phyloP scores from a whole-genome alignment of 2,113 vertebrate genomes.

The Grammomys surdaster region DNA sequence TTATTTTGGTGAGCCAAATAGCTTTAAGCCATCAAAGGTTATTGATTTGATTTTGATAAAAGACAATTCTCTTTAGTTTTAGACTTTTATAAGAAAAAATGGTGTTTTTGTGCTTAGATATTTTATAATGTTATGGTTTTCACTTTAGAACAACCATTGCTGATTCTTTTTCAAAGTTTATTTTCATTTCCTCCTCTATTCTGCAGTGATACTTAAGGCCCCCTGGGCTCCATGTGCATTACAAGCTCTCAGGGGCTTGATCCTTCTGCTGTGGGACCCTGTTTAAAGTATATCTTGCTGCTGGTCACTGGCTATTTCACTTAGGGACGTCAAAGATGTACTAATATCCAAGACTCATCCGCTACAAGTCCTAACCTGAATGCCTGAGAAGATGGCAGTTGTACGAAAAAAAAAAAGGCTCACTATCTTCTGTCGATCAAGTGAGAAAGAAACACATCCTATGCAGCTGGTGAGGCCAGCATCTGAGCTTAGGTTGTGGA shows the following conservation, averaged over 20 bases:
- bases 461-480: background rate
- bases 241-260: background rate
- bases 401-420: background rate
- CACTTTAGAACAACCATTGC: background rate
- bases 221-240: background rate
- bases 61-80: conserved; percentile 30
- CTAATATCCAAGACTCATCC: too few relatives aligned
- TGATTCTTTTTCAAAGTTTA: background rate
- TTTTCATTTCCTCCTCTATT: background rate
- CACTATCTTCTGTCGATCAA: too few relatives aligned
- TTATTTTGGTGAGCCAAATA: background rate
- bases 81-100: conserved; percentile 23
- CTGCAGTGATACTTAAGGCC: background rate
- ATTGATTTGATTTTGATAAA: conserved; percentile 12
- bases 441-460: too few relatives aligned
- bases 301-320: background rate
- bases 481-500: too few relatives aligned
- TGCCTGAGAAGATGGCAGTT: background rate
- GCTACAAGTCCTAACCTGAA: background rate
- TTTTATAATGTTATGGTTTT: conserved; percentile 16
- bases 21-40: background rate
- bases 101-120: background rate
- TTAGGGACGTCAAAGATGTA: background rate
- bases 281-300: background rate
- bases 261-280: background rate